A percentile compares a stretch with the other conserved stretches of the same genome.
phyloP scores from a whole-genome alignment of 2,888 invertebrate genomes.

The Amaurobius ferox region DNA sequence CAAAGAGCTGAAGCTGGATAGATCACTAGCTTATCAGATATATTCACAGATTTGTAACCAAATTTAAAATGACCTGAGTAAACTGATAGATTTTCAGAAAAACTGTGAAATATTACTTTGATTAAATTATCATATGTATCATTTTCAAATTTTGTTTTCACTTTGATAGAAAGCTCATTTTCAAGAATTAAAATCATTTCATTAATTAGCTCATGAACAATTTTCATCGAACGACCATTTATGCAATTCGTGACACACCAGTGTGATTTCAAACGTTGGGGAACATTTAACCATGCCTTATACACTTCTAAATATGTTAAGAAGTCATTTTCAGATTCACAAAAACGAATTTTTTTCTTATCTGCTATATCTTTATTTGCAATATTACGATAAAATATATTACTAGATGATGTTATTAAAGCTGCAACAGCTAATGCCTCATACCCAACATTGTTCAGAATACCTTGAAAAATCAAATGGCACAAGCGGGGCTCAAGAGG shows the following conservation, averaged over 20 bases:
- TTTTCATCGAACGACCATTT: conserved; percentile 76
- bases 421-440: conserved; percentile 76
- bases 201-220: conserved; percentile 69
- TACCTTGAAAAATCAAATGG: conserved; percentile 71
- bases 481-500: conserved; percentile 76
- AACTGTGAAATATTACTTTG: conserved; percentile 51
- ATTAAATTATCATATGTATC: conserved; percentile 29
- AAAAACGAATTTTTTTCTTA: conserved; percentile 75
- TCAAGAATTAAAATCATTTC: conserved; percentile 60
- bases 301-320: conserved; percentile 74
- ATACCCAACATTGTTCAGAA: conserved; percentile 67
- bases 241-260: conserved; percentile 77
- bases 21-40: conserved; percentile 39
- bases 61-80: conserved; percentile 59
- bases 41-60: conserved; percentile 39
- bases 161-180: conserved; percentile 41
- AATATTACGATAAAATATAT: conserved; percentile 76
- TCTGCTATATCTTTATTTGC: conserved; percentile 75
- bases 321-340: conserved; percentile 76
- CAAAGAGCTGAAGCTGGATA: conserved; percentile 65
- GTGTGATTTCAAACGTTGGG: conserved; percentile 74
- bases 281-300: conserved; percentile 74
- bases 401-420: conserved; percentile 75
- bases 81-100: conserved; percentile 63
- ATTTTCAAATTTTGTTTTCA: conserved; percentile 33